These are phyloP conservation scores for Coenonympha arcania DNA, from an alignment of 2,888 invertebrate genomes.

Conservation along the genomic window DNA sequence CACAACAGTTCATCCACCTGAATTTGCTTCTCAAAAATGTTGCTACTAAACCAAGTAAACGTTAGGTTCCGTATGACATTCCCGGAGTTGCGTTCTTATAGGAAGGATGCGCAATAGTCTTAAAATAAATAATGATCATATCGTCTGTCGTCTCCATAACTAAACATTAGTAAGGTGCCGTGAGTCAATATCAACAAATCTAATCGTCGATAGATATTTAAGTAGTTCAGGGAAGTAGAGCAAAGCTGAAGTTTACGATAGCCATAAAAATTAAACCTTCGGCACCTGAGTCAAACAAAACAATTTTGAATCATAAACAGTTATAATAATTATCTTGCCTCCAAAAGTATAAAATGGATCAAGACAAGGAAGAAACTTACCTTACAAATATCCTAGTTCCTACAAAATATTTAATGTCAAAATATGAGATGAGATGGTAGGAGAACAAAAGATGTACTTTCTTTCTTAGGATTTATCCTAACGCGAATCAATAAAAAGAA, in stretches of 20 bases:
- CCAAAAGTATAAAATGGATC: too few species aligned
- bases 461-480: too few species aligned
- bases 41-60: background rate
- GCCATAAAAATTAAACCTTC: background rate
- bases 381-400: too few species aligned
- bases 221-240: slow-evolving; percentile 15
- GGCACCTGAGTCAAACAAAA: background rate
- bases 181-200: slow-evolving; percentile 14
- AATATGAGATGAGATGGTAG: too few species aligned
- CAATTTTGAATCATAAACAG: too few species aligned
- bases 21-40: background rate
- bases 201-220: slow-evolving; percentile 9
- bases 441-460: too few species aligned
- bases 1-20: slow-evolving; percentile 1
- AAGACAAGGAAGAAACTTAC: too few species aligned
- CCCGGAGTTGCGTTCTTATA: background rate
- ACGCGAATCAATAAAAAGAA: too few species aligned
- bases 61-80: background rate
- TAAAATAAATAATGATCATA: slow-evolving; percentile 9
- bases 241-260: slow-evolving; percentile 11
- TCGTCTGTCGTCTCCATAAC: background rate
- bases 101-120: background rate
- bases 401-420: too few species aligned
- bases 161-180: slow-evolving; percentile 8
- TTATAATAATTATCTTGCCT: too few species aligned